These are phyloP conservation scores for Rambutsinella grinnellia DNA, from an alignment of 2,888 invertebrate genomes.

Conservation along the genomic window DNA sequence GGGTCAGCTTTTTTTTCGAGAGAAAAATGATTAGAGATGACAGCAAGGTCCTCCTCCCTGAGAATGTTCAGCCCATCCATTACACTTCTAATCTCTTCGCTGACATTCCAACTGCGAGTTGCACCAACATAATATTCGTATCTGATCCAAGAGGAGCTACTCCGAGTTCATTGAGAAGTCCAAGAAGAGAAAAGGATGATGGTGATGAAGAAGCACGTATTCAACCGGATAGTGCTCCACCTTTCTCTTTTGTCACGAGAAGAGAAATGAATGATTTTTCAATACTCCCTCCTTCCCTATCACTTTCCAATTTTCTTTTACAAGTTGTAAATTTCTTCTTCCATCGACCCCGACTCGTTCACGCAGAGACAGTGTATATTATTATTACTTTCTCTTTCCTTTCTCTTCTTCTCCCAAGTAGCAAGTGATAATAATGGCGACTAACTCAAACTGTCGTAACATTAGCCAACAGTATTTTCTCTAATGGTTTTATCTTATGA, in stretches of 20 bases:
- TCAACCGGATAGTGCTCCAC: neutral
- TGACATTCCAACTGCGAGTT: conserved; percentile 44
- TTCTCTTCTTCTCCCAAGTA: too few species aligned
- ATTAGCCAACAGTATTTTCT: too few species aligned
- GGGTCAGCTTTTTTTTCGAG: conserved; percentile 41
- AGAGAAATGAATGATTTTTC: neutral
- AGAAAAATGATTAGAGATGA: conserved; percentile 43
- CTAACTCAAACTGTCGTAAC: too few species aligned
- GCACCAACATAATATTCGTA: too few species aligned
- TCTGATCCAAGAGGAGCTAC: too few species aligned
- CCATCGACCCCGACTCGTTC: too few species aligned
- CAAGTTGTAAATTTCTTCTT: too few species aligned
- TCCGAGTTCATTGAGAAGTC: too few species aligned
- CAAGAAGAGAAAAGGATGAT: neutral
- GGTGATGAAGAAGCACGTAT: conserved; percentile 21
- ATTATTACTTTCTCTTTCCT: too few species aligned
- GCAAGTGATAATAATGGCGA: too few species aligned
- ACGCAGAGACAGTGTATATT: too few species aligned
- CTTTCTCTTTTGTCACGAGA: neutral
- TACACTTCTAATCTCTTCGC: conserved; percentile 45
- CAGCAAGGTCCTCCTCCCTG: conserved; percentile 16
- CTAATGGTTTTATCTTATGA: conserved; percentile 17
- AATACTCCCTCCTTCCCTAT: neutral
- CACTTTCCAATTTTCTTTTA: too few species aligned
- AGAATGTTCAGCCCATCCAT: conserved; percentile 46